Evolutionary conservation across 2,113 vertebrate genomes (phyloP), one percentile per base, ranked within the genome.

Genomic region (Salvelinus alpinus): DNA sequence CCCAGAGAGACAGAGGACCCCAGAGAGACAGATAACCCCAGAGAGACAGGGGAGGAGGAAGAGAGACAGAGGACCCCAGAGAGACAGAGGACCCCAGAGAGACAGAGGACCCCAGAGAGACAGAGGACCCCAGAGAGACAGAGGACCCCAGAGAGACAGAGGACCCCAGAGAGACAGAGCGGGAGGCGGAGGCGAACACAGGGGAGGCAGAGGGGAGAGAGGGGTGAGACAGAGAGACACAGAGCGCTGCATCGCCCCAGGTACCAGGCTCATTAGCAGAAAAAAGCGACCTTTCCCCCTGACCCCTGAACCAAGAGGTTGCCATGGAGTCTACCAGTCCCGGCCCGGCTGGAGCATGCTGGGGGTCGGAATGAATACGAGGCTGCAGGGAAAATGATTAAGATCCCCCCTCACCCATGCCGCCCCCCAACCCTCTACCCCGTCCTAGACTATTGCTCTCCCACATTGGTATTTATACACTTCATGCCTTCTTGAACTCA

Each of bases 191-290:
- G 34, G 5, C 31, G 31, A 34, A 7, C 5, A 14, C 1, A 4
- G 48, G 13, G 48, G 13, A 14, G 48, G 13, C 11, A 51, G 48
- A 8, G 34, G 34, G 1, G 34, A 70, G 81, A 48, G 75, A 71
- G 82, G 48, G 72, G 78, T 75, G 84, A 88, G 82, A 82, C 81
- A 82, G 81, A 88, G 80, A 73, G 11, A 3, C 47, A 65, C n/a
- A n/a, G 64, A 11, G 64, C 6, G 64, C 22, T 48, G 76, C 24
- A 38, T 76, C 91, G 84, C 91, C 89, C 84, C 91, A 93, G 91
- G 91, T 92, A 92, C 57, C 81, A 79, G 93, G 88, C 89, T 92
- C 90, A 92, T 93, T 92, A 93, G 89, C 84, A 87, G 90, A 94
- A 93, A 91, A 93, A 94, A 93, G 90, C 91, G 91, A 93, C 89